Evolutionary conservation across 2,113 vertebrate genomes (phyloP).

Genomic region (Platysteira castanea): DNA sequence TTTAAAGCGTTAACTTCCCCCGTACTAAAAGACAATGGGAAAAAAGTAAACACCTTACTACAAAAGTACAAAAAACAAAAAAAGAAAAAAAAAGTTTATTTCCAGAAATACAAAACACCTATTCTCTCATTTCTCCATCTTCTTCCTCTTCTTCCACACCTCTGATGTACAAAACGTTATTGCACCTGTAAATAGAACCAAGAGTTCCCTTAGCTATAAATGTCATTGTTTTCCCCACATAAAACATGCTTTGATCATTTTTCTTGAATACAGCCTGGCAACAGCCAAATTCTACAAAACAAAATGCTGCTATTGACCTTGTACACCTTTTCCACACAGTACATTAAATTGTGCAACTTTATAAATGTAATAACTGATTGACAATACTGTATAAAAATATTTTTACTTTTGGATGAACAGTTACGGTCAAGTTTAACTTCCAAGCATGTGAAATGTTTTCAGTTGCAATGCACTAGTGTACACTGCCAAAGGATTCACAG

Average conservation of each 20-base stretch:
- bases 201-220: background rate
- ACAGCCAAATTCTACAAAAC: background rate
- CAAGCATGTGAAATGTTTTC: background rate
- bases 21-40: background rate
- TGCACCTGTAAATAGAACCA: constrained; percentile 81
- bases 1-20: background rate
- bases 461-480: background rate
- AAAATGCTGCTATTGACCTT: background rate
- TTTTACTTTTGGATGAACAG: background rate
- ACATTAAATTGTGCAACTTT: background rate
- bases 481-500: background rate
- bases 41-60: background rate
- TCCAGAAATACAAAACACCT: constrained; percentile 74
- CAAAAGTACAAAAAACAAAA: constrained; percentile 57
- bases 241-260: background rate
- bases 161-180: constrained; percentile 98
- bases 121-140: constrained; percentile 99
- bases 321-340: background rate
- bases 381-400: accelerated
- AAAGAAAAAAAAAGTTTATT: constrained; percentile 60
- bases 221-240: background rate
- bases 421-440: background rate
- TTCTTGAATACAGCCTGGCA: background rate
- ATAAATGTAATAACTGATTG: background rate
- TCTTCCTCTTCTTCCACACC: constrained; percentile 98